Conservation (phyloP, 1,140 invertebrate genomes). For the Drosophila micromelanica region DNA sequence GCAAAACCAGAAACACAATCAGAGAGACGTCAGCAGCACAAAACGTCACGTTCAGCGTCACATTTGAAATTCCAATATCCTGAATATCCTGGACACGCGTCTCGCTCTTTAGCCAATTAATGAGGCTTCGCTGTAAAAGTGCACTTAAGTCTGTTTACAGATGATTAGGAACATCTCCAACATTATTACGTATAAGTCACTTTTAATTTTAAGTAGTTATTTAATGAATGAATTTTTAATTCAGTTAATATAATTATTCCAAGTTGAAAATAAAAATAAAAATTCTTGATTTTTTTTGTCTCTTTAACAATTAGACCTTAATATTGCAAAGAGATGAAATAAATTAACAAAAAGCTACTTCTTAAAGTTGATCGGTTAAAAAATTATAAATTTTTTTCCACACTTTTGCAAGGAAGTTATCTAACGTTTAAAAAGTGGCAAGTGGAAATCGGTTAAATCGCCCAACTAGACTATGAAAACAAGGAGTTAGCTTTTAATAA, state of each 20-base stretch:
- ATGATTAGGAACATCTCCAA: conserved; percentile 23
- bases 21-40: conserved; percentile 32
- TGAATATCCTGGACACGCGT: conserved; percentile 35
- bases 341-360: too few relatives aligned
- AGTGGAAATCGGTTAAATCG: too few relatives aligned
- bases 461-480: too few relatives aligned
- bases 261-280: too few relatives aligned
- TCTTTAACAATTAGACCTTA: too few relatives aligned
- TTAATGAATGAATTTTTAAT: not conserved
- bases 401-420: too few relatives aligned
- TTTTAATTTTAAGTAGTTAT: not conserved
- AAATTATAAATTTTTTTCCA: too few relatives aligned
- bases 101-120: conserved; percentile 36
- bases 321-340: too few relatives aligned
- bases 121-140: conserved; percentile 23
- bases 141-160: conserved; percentile 45
- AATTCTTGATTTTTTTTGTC: too few relatives aligned
- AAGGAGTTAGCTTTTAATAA: not conserved
- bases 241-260: too few relatives aligned
- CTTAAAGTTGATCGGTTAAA: too few relatives aligned
- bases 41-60: conserved; percentile 51
- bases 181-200: not conserved
- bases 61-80: conserved; percentile 56
- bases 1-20: conserved; percentile 30
- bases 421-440: too few relatives aligned